Conservation (phyloP, 2,888 invertebrate genomes). For the Lasioglossum figueresi region DNA sequence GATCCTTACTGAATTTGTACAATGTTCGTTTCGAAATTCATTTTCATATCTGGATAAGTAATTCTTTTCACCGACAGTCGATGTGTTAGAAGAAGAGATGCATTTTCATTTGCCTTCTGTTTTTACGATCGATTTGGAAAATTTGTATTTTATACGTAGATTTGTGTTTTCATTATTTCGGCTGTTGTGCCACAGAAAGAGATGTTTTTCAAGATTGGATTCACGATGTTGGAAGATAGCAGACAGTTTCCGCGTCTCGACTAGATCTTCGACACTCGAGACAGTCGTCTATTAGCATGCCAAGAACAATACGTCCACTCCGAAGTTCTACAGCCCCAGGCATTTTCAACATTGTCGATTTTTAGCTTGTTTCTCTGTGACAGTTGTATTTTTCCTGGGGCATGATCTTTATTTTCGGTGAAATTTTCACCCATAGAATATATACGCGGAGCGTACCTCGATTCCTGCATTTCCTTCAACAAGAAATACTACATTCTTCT, state of each 20-base stretch:
- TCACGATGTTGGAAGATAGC: background rate
- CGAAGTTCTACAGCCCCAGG: background rate
- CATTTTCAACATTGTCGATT: background rate
- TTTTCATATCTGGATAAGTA: background rate
- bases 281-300: constrained; percentile 23
- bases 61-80: background rate
- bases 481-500: background rate
- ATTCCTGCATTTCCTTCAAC: background rate
- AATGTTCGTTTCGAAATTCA: background rate
- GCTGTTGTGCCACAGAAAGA: background rate
- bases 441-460: background rate
- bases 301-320: constrained; percentile 35
- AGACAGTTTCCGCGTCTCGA: background rate
- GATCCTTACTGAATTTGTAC: background rate
- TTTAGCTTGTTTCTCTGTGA: background rate
- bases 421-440: background rate
- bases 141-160: no score
- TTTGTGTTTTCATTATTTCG: background rate
- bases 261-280: constrained; percentile 17
- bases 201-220: background rate
- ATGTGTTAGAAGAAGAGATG: background rate
- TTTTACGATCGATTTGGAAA: no score
- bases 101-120: no score
- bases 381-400: background rate
- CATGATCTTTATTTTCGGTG: background rate